Base-by-base conservation (phyloP, 2,797 vertebrate species). In the Typhlichthys subterraneus region DNA sequence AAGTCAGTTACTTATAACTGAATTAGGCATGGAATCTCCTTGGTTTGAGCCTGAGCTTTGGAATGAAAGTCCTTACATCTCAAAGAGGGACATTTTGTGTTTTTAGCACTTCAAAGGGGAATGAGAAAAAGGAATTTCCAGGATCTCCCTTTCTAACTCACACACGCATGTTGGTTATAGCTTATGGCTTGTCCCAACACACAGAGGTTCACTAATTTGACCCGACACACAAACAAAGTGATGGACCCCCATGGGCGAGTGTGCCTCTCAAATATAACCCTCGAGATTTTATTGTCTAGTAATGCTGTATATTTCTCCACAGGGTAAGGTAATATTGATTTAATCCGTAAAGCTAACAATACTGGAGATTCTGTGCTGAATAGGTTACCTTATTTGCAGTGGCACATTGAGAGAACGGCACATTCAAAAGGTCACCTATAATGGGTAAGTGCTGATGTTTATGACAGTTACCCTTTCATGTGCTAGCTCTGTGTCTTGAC, bases 1-100 rank as follows among this genome's bases (percentile, higher is more conserved):
- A 81, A 80, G 69, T 81, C 72, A 74, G 76, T 72, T 67, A 74
- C 80, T 73, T 66, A 80, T 81, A 23, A 31, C 79, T 85, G 81
- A 90, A 87, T 90, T 91, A 88, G 71, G 62, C 73, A 80, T 33
- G 56, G 84, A 87, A 82, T 86, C 77, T 84, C 84, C 79, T 9
- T 11, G 57, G 13, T 80, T 76, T 82, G 77, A 77, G 76, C 87
- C 82, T 81, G 75, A 68, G 69, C 80, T 82, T 80, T 81, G 61
- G 65, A 79, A 70, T 57, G 53, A 81, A 82, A 76, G 69, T 72
- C 80, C 79, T 73, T 66, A 70, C 75, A 72, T 84, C 74, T 81
- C 69, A 69, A 62, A 68, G 51, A 67, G 53, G 69, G 48, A 60
- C 38, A 38, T 17, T 60, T 48, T 59, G 45, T 50, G 29, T 31